Base-by-base conservation (phyloP, 2,797 vertebrate species). In the Hylomyscus alleni region DNA sequence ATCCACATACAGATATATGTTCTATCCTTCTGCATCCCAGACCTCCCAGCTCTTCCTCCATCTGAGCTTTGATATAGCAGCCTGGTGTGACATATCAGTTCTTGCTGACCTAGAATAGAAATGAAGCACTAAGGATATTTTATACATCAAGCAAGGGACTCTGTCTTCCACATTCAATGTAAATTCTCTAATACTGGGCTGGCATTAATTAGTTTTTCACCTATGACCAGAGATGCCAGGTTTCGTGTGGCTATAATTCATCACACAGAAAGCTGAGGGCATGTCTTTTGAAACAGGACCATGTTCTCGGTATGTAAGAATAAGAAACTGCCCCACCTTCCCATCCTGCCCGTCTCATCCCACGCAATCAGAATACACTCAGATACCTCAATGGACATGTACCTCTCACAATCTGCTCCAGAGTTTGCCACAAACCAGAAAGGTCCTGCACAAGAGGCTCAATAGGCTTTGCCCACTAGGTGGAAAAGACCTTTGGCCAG, bases 141-240 rank as follows among this genome's bases (percentile, higher is more conserved):
- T 94, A 81, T 95, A 58, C 84, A 50, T 95, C 44, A 80, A 54
- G 83, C 90, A 95, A 3, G 9, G 93, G 58, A 85, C 40, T 88
- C 93, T 95, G 60, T 50, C 90, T 89, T 91, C 91, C 73, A 44
- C 78, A 95, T 93, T 78, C 96, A 84, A 82, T 85, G 89, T 7
- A 95, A 92, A 97, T 19, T 67, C 97, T 72, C 44, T 72, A 58
- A 40, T 97, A 88, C 88, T 90, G 90, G 91, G 73, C 72, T 95
- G 85, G 50, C 87, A 96, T 97, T 96, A 97, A 96, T 96, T 97
- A 96, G 72, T 90, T 85, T 93, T 94, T 92, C 40, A 60, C 90
- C 34, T 87, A 75, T 91, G 95, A 90, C 90, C 90, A 93, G 56
- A 94, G 83, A 96, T 73, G 37, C 81, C 86, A 44, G 81, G 6